A percentile compares a stretch with the other conserved stretches of the same genome.
These are phyloP conservation scores for Myotis lucifugus DNA, from an alignment of 2,113 vertebrate species.

Conservation along the genomic window DNA sequence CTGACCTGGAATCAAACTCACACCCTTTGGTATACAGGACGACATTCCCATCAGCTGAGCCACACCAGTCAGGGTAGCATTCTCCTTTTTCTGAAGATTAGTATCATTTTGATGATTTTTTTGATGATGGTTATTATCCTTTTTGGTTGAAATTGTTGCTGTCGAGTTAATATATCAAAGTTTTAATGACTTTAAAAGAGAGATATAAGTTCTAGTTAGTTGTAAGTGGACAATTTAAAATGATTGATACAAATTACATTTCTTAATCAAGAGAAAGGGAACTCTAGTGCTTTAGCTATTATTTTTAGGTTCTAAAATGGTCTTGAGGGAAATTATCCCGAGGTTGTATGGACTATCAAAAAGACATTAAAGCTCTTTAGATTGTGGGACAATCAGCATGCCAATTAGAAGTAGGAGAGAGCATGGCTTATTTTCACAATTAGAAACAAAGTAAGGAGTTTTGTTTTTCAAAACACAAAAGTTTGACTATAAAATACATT, in stretches of 20 bases:
- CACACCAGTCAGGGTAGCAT: neutral
- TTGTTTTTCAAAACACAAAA: neutral
- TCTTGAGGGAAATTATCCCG: conserved; percentile 52
- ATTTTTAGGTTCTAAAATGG: conserved; percentile 38
- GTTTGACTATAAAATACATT: neutral
- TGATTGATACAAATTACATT: conserved; percentile 58
- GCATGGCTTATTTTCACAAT: neutral
- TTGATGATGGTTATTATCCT: neutral
- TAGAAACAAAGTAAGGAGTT: conserved; percentile 26
- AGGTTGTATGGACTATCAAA: neutral
- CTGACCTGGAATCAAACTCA: neutral
- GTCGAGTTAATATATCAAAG: conserved; percentile 26
- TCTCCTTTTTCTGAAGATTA: neutral
- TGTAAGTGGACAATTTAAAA: conserved; percentile 56
- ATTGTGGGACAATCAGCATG: neutral
- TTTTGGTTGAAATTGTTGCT: conserved; percentile 39
- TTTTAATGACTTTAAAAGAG: conserved; percentile 60
- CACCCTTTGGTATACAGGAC: neutral
- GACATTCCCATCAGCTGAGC: neutral
- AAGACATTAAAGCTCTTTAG: conserved; percentile 37
- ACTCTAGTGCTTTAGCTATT: neutral
- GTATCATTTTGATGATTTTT: neutral
- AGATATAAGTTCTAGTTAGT: conserved; percentile 55
- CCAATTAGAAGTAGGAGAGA: neutral
- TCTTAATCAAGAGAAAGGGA: conserved; percentile 31